Evolutionary conservation across 1,140 invertebrate genomes (phyloP).

Genomic region (Anastatus disparis): DNA sequence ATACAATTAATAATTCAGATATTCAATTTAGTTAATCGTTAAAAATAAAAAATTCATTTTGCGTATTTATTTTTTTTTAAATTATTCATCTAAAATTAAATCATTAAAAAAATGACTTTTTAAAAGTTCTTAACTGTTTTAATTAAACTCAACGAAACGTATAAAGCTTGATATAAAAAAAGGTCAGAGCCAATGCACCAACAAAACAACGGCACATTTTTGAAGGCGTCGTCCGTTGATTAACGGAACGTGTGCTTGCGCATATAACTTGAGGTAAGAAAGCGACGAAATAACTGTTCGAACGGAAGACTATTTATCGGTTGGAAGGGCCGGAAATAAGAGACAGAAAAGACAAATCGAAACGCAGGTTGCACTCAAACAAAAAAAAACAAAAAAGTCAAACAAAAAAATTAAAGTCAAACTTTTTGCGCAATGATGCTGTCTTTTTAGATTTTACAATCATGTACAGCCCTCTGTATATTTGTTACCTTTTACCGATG

Average conservation of each 20-base stretch:
- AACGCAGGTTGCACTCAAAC: neutral
- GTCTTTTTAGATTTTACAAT: too few relatives aligned
- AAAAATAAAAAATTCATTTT: too few relatives aligned
- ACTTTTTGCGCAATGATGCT: too few relatives aligned
- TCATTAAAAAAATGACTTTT: too few relatives aligned
- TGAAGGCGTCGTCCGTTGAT: neutral
- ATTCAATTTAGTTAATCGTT: too few relatives aligned
- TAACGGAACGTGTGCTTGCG: conserved; percentile 20
- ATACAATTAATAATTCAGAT: too few relatives aligned
- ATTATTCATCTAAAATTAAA: too few relatives aligned
- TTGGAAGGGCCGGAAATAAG: conserved; percentile 33
- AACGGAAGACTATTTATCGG: conserved; percentile 34
- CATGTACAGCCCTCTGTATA: too few relatives aligned
- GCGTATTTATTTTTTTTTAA: too few relatives aligned
- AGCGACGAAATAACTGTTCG: conserved; percentile 31
- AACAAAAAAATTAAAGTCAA: too few relatives aligned
- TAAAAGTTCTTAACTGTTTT: neutral
- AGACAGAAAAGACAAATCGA: conserved; percentile 4
- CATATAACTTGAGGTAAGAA: neutral
- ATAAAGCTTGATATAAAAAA: neutral
- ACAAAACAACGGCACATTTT: conserved; percentile 12
- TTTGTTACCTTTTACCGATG: too few relatives aligned
- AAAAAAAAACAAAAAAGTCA: too few relatives aligned
- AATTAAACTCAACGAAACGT: neutral
- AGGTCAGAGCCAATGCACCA: neutral